These are phyloP conservation scores for Caracal caracal DNA, from an alignment of 2,113 vertebrate genomes.

Conservation along the genomic window DNA sequence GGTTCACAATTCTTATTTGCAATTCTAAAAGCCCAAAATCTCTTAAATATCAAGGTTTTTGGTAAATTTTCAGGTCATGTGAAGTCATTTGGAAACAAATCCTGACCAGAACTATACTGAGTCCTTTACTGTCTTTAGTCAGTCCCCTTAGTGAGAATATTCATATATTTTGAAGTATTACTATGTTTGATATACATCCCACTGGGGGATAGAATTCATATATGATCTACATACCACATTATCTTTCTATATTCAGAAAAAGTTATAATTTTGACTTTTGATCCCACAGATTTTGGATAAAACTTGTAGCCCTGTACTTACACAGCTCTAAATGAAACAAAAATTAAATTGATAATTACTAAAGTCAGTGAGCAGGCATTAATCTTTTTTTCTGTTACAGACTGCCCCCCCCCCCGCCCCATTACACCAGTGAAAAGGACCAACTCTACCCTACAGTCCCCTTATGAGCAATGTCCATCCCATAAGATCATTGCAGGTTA, in stretches of 20 bases:
- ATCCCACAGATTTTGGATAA: neutral
- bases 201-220: neutral
- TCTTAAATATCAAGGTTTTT: slow-evolving; percentile 7
- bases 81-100: slow-evolving; percentile 21
- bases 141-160: neutral
- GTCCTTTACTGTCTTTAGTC: neutral
- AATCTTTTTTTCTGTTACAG: neutral
- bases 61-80: neutral
- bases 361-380: neutral
- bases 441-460: neutral
- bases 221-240: neutral
- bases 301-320: neutral
- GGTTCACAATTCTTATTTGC: neutral
- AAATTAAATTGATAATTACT: neutral
- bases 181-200: neutral
- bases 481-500: neutral
- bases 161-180: neutral
- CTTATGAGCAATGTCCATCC: neutral
- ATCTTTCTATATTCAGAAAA: slow-evolving; percentile 16
- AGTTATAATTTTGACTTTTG: neutral
- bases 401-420: neutral
- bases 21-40: slow-evolving; percentile 2
- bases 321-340: neutral
- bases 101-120: neutral
- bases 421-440: slow-evolving; percentile 12